Evolutionary conservation across 2,888 invertebrate genomes (phyloP), one percentile per base, ranked within the genome.

Genomic region (Acanthosoma haemorrhoidale): DNA sequence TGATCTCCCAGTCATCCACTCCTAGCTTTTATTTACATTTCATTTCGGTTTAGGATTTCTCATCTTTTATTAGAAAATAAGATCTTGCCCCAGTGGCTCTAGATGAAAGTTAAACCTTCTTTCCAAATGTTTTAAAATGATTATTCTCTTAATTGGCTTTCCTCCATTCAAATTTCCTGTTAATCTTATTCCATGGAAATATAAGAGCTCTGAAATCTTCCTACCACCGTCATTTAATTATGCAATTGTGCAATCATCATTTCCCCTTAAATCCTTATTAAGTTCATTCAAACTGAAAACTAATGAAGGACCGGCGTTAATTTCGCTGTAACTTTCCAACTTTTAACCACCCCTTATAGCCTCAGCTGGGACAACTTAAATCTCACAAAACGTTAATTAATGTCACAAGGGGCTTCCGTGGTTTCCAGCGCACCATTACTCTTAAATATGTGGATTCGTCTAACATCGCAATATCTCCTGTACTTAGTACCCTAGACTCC

Each of bases 241-340:
- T 51, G 25, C 29, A 21, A 1, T 51, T 29, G 25, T 29, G 25
- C 51, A 25, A 51, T 51, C 29, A 51, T 51, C n/a, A n/a, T n/a
- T n/a, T 51, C 51, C 51, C n/a, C 25, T 51, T 51, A 51, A 51
- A 25, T 51, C 51, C 51, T 51, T 51, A 51, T 51, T 51, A 51
- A 51, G 51, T 51, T 51, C 6, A 51, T 51, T 25, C 51, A 29
- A 51, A 51, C 51, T 51, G 25, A 51, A 25, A 51, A 51, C 51
- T 51, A 51, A 29, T 1, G 21, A 11, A 9, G 43, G 21, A 4
- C n/a, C 6, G 5, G 51, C 11, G 25, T 51, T 51, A 51, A 51
- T 25, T 51, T 51, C 25, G n/a, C 29, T 51, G 13, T 25, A n/a
- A 51, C 51, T 51, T 51, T 51, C 13, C 21, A 51, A 51, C 51